phyloP scores from a whole-genome alignment of 2,888 invertebrate species.

The Ischnura elegans region DNA sequence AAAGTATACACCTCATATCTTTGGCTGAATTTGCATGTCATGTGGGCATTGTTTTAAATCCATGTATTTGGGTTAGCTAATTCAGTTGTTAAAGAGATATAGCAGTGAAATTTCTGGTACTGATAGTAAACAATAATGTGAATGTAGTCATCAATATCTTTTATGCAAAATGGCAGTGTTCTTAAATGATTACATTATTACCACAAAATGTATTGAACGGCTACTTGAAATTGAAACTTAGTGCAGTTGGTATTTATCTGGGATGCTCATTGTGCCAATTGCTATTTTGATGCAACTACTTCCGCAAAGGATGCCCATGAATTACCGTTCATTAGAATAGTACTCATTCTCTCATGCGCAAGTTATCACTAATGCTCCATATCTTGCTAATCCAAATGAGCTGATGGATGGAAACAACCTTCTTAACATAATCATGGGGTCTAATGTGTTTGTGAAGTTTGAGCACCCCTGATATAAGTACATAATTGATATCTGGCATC shows the following conservation, averaged over 20 bases:
- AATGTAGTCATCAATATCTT: constrained; percentile 16
- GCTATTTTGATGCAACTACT: neutral
- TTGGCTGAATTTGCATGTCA: neutral
- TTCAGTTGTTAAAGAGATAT: neutral
- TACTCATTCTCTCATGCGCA: neutral
- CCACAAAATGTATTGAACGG: constrained; percentile 30
- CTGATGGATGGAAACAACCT: neutral
- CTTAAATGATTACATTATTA: constrained; percentile 56
- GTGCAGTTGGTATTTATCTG: neutral
- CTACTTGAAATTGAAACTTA: constrained; percentile 32
- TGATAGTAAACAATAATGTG: neutral
- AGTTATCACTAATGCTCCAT: neutral
- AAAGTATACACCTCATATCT: neutral
- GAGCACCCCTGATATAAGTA: neutral
- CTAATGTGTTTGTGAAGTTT: no score
- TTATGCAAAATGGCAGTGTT: constrained; percentile 65
- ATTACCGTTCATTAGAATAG: neutral
- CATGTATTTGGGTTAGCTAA: neutral
- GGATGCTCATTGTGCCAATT: neutral
- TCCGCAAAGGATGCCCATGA: neutral
- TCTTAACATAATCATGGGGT: neutral
- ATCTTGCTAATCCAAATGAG: neutral
- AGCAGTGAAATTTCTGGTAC: neutral
- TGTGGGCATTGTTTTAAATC: neutral
- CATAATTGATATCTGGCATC: constrained; percentile 15